Evolutionary conservation across 1,140 invertebrate genomes (phyloP).

Genomic region (Drosophila neocordata): DNA sequence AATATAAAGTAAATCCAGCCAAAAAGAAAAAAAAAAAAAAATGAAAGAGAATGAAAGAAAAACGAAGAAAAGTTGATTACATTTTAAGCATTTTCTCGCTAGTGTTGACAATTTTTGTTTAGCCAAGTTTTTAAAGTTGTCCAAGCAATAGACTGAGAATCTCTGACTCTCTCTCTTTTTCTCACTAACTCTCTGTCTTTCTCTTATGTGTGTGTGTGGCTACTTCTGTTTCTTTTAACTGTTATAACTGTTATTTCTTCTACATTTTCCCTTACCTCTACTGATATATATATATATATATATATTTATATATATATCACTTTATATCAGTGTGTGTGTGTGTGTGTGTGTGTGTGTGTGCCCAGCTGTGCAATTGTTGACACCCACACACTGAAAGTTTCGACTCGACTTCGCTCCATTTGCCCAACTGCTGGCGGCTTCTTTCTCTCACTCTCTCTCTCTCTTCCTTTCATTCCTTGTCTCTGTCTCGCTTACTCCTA

Average conservation of each 20-base stretch:
- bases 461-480: constrained; percentile 16
- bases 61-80: constrained; percentile 44
- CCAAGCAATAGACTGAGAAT: constrained; percentile 28
- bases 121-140: constrained; percentile 59
- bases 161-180: constrained; percentile 26
- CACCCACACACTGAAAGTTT: constrained; percentile 64
- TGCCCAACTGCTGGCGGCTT: constrained; percentile 57
- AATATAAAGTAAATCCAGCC: constrained; percentile 24
- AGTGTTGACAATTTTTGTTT: constrained; percentile 49
- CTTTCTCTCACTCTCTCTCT: neutral
- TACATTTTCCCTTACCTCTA: constrained; percentile 33
- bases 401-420: constrained; percentile 61
- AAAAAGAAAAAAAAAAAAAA: neutral
- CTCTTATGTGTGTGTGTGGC: constrained; percentile 41
- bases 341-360: constrained; percentile 49
- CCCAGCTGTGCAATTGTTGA: constrained; percentile 76
- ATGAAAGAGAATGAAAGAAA: neutral
- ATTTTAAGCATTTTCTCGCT: constrained; percentile 38
- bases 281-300: neutral
- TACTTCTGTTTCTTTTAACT: constrained; percentile 49
- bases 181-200: too few relatives aligned
- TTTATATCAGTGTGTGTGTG: neutral
- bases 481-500: constrained; percentile 4
- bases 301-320: neutral
- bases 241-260: constrained; percentile 60